Evolutionary conservation across 2,797 vertebrate genomes (phyloP).

Genomic region (Pempheris klunzingeri): DNA sequence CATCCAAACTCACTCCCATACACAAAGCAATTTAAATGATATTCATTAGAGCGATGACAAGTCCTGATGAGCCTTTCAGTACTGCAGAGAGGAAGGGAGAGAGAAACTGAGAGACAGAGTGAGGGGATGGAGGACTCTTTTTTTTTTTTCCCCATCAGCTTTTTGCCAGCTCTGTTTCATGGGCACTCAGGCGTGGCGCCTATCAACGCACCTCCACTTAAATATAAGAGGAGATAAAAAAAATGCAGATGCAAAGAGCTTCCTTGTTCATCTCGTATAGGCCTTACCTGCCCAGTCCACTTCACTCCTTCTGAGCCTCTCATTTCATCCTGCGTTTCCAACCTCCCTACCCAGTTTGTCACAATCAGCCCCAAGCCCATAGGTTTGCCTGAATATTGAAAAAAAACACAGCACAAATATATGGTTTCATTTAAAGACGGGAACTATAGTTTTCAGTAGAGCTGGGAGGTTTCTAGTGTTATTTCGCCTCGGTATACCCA

Average conservation of each 20-base stretch:
- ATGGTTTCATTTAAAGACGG: not conserved
- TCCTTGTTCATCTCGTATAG: slow-evolving; percentile 31
- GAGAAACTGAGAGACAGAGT: slow-evolving; percentile 56
- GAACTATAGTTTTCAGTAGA: not conserved
- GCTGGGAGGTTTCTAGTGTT: not conserved
- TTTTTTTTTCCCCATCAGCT: slow-evolving; percentile 85
- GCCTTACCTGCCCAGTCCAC: slow-evolving; percentile 39
- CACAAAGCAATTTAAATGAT: slow-evolving; percentile 99
- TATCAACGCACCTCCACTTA: slow-evolving; percentile 87
- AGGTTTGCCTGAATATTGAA: not conserved
- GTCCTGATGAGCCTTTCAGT: slow-evolving; percentile 98
- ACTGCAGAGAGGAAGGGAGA: slow-evolving; percentile 74
- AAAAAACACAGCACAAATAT: not conserved
- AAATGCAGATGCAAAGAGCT: slow-evolving; percentile 39
- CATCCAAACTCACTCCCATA: slow-evolving; percentile 99
- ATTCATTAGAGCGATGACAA: slow-evolving; percentile 99
- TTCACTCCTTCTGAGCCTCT: slow-evolving; percentile 21
- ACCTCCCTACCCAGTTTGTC: not conserved
- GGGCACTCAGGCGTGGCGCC: slow-evolving; percentile 88
- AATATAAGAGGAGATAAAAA: slow-evolving; percentile 60
- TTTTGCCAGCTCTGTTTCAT: slow-evolving; percentile 91
- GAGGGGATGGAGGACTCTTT: slow-evolving; percentile 54
- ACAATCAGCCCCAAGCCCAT: not conserved
- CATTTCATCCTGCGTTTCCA: not conserved
- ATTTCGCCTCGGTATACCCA: too few relatives aligned